Conservation (phyloP, 2,888 invertebrate genomes). For the Coecobrya sp. region DNA sequence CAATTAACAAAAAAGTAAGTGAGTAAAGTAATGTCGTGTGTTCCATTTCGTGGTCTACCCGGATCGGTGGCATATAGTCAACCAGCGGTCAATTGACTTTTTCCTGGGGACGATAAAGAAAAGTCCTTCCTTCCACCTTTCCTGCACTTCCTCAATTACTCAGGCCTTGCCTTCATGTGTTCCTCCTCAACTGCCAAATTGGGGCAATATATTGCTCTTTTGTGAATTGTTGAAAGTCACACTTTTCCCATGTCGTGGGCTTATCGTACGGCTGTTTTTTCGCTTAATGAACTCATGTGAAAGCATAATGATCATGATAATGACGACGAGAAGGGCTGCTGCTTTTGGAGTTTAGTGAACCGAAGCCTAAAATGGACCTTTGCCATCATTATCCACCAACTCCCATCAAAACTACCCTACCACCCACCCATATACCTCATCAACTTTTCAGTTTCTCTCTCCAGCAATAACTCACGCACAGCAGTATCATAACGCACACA, state of each 20-base stretch:
- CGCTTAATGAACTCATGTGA: slow-evolving; percentile 58
- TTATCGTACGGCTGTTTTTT: neutral
- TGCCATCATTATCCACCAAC: slow-evolving; percentile 41
- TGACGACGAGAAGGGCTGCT: slow-evolving; percentile 3
- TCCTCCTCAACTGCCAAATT: slow-evolving; percentile 33
- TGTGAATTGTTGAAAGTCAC: slow-evolving; percentile 39
- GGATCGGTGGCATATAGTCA: neutral
- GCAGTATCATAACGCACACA: slow-evolving; percentile 20
- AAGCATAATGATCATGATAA: slow-evolving; percentile 49
- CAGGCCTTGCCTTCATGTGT: neutral
- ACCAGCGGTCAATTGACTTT: slow-evolving; percentile 41
- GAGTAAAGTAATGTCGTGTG: neutral
- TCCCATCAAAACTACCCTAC: slow-evolving; percentile 33
- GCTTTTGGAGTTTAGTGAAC: slow-evolving; percentile 57
- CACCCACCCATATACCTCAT: slow-evolving; percentile 28
- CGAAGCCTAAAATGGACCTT: slow-evolving; percentile 30
- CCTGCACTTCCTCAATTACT: slow-evolving; percentile 60
- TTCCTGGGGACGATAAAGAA: slow-evolving; percentile 21
- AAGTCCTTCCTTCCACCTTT: slow-evolving; percentile 38
- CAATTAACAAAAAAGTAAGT: slow-evolving; percentile 52
- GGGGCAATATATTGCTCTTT: slow-evolving; percentile 50
- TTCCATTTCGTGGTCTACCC: neutral
- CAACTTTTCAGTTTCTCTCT: neutral
- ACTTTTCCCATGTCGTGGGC: neutral
- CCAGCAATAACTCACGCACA: slow-evolving; percentile 42